Conservation (phyloP, 2,797 vertebrate genomes). For the Hipposideros larvatus region DNA sequence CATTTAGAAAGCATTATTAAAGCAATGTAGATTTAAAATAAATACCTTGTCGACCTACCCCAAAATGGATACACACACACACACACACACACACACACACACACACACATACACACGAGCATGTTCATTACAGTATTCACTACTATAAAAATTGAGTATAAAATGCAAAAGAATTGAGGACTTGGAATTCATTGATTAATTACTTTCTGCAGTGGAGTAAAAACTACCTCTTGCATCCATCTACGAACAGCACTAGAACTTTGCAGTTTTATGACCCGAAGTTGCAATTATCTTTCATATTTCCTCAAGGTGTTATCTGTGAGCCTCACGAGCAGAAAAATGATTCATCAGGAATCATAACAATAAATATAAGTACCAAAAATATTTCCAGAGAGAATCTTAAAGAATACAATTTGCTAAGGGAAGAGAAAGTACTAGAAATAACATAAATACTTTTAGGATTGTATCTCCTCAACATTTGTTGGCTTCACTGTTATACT, state of each 20-base stretch:
- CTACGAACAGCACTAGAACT: constrained; percentile 56
- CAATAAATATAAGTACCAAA: constrained; percentile 58
- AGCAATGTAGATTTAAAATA: constrained; percentile 32
- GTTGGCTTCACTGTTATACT: neutral
- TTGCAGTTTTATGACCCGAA: constrained; percentile 36
- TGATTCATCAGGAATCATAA: constrained; percentile 38
- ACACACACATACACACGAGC: too few relatives aligned
- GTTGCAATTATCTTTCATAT: constrained; percentile 50
- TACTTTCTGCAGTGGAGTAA: constrained; percentile 26
- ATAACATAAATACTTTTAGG: neutral
- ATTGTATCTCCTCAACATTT: neutral
- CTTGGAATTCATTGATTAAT: constrained; percentile 12
- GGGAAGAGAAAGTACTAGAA: constrained; percentile 29
- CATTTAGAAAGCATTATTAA: constrained; percentile 39
- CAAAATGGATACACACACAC: neutral
- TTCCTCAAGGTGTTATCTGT: constrained; percentile 62
- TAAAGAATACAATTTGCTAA: neutral
- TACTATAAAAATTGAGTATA: neutral
- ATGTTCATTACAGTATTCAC: neutral
- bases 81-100: neutral
- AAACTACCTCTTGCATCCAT: constrained; percentile 32
- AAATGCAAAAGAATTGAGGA: constrained; percentile 12
- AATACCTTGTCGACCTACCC: neutral
- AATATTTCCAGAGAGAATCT: constrained; percentile 51
- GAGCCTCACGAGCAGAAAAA: constrained; percentile 55